phyloP scores from a whole-genome alignment of 2,888 invertebrate species.

The Sarcophaga rosellei region DNA sequence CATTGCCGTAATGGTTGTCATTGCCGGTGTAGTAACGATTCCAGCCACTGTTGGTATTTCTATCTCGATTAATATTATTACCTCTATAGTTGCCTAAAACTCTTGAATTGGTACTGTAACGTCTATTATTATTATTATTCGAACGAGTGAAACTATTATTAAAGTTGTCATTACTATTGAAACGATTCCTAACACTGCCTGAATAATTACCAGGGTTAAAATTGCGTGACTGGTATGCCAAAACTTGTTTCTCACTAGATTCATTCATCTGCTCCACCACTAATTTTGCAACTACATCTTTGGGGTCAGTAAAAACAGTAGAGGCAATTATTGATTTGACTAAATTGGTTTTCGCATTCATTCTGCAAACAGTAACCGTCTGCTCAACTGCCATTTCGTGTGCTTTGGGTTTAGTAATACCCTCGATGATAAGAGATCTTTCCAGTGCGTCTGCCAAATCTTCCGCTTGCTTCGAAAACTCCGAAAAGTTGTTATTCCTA shows the following conservation, averaged over 20 bases:
- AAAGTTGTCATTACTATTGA: too few relatives aligned
- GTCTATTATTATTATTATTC: too few relatives aligned
- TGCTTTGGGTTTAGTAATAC: slow-evolving; percentile 32
- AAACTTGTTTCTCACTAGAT: slow-evolving; percentile 32
- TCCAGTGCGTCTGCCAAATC: slow-evolving; percentile 41
- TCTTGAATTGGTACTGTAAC: too few relatives aligned
- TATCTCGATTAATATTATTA: too few relatives aligned
- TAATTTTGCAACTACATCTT: slow-evolving; percentile 51
- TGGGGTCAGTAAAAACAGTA: slow-evolving; percentile 44
- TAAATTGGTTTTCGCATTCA: slow-evolving; percentile 19
- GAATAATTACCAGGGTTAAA: slow-evolving; percentile 7
- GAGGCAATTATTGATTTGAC: slow-evolving; percentile 50
- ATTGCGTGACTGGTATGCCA: slow-evolving; percentile 4
- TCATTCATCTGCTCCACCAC: slow-evolving; percentile 46
- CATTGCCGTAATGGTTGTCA: too few relatives aligned
- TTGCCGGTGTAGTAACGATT: too few relatives aligned
- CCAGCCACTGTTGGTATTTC: too few relatives aligned
- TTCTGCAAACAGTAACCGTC: not conserved
- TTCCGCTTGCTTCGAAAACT: slow-evolving; percentile 49
- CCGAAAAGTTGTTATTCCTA: slow-evolving; percentile 22
- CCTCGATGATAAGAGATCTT: slow-evolving; percentile 33
- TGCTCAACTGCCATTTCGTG: slow-evolving; percentile 41
- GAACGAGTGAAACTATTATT: too few relatives aligned
- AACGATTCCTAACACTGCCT: not conserved
- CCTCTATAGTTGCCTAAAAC: too few relatives aligned